These are phyloP conservation scores for Pardosa pseudoannulata DNA, from an alignment of 2,888 invertebrate species.

Conservation along the genomic window DNA sequence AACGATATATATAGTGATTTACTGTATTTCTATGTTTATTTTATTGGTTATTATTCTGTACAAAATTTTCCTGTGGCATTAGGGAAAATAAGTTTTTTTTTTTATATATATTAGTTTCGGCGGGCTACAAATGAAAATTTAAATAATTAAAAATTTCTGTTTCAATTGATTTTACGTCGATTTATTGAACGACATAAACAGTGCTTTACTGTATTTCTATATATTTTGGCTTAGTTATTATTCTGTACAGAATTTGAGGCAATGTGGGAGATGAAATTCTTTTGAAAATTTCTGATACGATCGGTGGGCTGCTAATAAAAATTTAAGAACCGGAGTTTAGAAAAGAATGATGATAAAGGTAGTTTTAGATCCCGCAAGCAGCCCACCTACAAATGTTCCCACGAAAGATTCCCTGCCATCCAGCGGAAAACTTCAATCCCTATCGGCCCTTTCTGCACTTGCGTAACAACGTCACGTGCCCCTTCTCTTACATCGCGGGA, in stretches of 20 bases:
- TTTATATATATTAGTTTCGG: too few relatives aligned
- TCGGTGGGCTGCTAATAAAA: background rate
- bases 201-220: too few relatives aligned
- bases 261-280: too few relatives aligned
- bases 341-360: background rate
- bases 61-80: background rate
- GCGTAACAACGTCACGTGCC: conserved; percentile 65
- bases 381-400: conserved; percentile 14
- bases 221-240: too few relatives aligned
- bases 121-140: too few relatives aligned
- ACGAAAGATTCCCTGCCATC: background rate
- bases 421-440: conserved; percentile 9
- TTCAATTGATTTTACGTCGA: too few relatives aligned
- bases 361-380: background rate
- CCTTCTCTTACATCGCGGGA: conserved; percentile 50
- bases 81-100: background rate
- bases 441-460: conserved; percentile 25
- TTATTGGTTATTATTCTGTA: too few relatives aligned
- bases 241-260: too few relatives aligned
- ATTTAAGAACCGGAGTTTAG: background rate
- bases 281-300: background rate
- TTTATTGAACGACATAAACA: too few relatives aligned
- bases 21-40: too few relatives aligned
- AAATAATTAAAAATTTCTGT: too few relatives aligned
- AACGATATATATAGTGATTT: too few relatives aligned